phyloP scores from a whole-genome alignment of 1,140 invertebrate species.

The Amphibalanus amphitrite region DNA sequence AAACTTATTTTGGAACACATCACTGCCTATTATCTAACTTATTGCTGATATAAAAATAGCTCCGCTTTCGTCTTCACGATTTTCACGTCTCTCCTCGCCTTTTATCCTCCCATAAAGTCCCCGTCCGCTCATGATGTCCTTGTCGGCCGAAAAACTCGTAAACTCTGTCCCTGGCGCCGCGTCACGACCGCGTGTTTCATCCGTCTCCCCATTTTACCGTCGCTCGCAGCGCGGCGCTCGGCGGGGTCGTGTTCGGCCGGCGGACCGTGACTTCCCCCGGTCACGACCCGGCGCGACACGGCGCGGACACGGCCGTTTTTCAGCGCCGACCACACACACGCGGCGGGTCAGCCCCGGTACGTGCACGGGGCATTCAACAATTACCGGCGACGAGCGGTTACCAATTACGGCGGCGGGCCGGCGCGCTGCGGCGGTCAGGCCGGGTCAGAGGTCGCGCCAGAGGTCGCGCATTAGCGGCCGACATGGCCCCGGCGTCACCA shows the following conservation, averaged over 20 bases:
- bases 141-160: too few relatives aligned
- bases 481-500: too few relatives aligned
- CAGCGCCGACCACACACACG: neutral
- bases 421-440: neutral
- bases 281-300: neutral
- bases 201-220: neutral
- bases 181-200: neutral
- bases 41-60: too few relatives aligned
- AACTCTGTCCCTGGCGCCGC: too few relatives aligned
- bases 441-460: neutral
- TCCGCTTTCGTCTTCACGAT: too few relatives aligned
- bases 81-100: too few relatives aligned
- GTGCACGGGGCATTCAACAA: conserved; percentile 4
- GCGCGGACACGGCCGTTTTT: too few relatives aligned
- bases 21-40: too few relatives aligned
- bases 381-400: neutral
- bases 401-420: neutral
- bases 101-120: too few relatives aligned
- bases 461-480: neutral
- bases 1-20: too few relatives aligned
- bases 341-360: neutral
- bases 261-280: neutral
- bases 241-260: neutral
- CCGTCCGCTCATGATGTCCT: too few relatives aligned
- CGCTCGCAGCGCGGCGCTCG: neutral